Evolutionary conservation across 2,113 vertebrate species (phyloP).

Genomic region (Leptobrachium leishanense): DNA sequence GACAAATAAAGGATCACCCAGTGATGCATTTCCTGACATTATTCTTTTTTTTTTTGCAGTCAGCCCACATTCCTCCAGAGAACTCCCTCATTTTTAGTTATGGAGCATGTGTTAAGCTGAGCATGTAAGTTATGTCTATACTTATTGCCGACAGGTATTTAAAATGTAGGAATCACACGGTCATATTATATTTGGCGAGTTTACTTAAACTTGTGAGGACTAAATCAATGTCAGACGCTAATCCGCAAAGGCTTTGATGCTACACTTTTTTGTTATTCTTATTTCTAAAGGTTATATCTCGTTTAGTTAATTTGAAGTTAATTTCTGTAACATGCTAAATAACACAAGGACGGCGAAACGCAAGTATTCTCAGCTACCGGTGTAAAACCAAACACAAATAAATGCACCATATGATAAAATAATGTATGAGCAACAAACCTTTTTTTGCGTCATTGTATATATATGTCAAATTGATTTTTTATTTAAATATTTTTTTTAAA

Average conservation of each 20-base stretch:
- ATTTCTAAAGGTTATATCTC: too few species aligned
- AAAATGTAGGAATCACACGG: neutral
- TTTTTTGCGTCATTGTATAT: too few species aligned
- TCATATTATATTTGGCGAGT: neutral
- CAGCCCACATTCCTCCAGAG: neutral
- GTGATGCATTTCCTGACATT: neutral
- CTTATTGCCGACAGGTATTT: neutral
- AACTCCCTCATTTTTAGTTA: neutral
- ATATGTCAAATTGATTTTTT: too few species aligned
- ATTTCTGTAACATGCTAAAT: too few species aligned
- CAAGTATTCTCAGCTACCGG: too few species aligned
- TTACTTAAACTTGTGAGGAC: neutral
- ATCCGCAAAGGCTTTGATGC: neutral
- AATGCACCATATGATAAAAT: too few species aligned
- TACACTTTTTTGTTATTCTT: neutral
- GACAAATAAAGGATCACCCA: neutral
- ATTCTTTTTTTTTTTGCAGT: neutral
- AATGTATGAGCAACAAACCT: too few species aligned
- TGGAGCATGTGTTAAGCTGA: neutral
- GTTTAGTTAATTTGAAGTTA: too few species aligned
- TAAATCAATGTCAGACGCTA: slow-evolving; percentile 21
- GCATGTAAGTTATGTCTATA: neutral
- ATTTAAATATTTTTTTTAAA: too few species aligned
- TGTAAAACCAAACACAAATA: too few species aligned
- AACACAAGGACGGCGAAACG: too few species aligned